Percentiles rank a stretch among this genome's conserved stretches.
phyloP scores from a whole-genome alignment of 2,113 vertebrate genomes.

The Ophiodon elongatus region DNA sequence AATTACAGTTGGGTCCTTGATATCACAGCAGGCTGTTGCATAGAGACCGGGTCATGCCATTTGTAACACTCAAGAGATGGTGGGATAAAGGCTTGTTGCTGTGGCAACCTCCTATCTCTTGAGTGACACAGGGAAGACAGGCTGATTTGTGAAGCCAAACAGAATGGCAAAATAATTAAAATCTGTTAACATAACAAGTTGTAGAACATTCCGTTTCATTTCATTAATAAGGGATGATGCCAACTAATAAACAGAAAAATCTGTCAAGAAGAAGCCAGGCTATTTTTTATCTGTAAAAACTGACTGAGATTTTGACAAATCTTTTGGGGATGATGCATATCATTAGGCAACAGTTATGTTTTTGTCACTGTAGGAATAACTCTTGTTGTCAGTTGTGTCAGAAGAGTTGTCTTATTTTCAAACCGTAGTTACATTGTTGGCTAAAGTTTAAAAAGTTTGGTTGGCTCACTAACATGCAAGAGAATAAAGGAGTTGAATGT shows the following conservation, averaged over 20 bases:
- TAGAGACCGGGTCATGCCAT: conserved; percentile 32
- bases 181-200: conserved; percentile 21
- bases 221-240: background rate
- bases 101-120: conserved; percentile 57
- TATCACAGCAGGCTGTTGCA: conserved; percentile 22
- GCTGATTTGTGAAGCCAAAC: conserved; percentile 35
- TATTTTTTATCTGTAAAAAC: background rate
- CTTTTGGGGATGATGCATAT: background rate
- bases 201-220: background rate
- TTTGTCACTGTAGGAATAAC: background rate
- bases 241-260: conserved; percentile 1
- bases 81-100: conserved; percentile 51
- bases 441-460: background rate
- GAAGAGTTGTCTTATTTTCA: background rate
- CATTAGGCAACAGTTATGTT: background rate
- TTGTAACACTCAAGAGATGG: conserved; percentile 39
- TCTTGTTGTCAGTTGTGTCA: background rate
- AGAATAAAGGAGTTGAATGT: background rate
- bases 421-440: background rate
- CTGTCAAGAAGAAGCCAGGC: background rate
- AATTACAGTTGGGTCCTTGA: conserved; percentile 24
- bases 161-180: background rate
- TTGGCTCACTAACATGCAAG: too few relatives aligned
- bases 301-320: background rate
- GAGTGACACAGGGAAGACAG: conserved; percentile 34